Conservation (phyloP, 2,888 invertebrate genomes). For the Drosophila dives region DNA sequence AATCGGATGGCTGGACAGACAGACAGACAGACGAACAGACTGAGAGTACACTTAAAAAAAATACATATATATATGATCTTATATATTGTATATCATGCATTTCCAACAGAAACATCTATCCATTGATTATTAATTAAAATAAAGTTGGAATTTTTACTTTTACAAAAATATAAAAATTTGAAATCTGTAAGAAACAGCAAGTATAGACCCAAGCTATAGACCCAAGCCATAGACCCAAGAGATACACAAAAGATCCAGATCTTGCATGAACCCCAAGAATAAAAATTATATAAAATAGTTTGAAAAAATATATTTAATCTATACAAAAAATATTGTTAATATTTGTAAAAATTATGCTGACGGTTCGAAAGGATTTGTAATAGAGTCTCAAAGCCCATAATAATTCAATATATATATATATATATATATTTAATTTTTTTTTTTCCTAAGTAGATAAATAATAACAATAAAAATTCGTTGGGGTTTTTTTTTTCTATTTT, state of each 20-base stretch:
- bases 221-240: too few relatives aligned
- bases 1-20: constrained; percentile 57
- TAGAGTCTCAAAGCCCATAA: background rate
- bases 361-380: background rate
- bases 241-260: too few relatives aligned
- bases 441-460: background rate
- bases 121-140: background rate
- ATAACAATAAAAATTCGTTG: background rate
- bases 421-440: too few relatives aligned
- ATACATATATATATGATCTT: background rate
- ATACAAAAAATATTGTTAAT: background rate
- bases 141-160: background rate
- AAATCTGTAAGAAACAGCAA: background rate
- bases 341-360: background rate
- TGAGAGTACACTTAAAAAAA: too few relatives aligned
- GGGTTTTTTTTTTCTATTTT: background rate
- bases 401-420: background rate
- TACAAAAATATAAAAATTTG: too few relatives aligned
- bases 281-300: background rate
- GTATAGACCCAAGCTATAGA: background rate
- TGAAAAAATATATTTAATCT: background rate
- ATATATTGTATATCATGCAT: background rate
- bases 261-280: background rate
- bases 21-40: constrained; percentile 19
- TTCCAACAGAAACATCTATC: background rate